Evolutionary conservation across 2,797 vertebrate species (phyloP), one percentile per base, ranked within the genome.

Genomic region (Myiotriccus ornatus): DNA sequence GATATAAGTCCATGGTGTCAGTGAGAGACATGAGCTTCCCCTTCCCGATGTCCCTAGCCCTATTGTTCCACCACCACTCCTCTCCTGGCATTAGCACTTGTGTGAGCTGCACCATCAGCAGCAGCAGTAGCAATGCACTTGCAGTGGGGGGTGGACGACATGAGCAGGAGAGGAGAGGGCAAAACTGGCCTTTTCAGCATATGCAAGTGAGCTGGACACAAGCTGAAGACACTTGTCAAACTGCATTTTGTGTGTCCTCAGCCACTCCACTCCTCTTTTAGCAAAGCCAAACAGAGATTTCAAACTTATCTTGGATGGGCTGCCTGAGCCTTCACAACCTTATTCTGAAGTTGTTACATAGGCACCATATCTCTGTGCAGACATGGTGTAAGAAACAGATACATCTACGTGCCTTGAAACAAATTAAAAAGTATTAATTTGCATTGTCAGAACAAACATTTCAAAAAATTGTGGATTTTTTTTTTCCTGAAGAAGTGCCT

Each of bases 401-500:
- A 28, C 63, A 87, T 83, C 71, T 76, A 78, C 2, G 3, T 73
- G 67, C 83, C 35, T 63, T 21, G 67, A 79, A 95, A 95, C 60
- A 79, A 87, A 96, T 85, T 30, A 39, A 89, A 81, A 94, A 93
- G 77, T 57, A 87, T 41, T 95, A 86, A 92, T 93, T 91, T 89
- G 91, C 95, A 86, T 97, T 95, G 91, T 85, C 84, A 89, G 96
- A 97, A 97, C 82, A 96, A 96, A 95, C 82, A 93, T 91, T 95
- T 96, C 94, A 94, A 94, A 96, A 97, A 97, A 96, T 88, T 96
- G 70, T 96, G n/a, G 17, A 21, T 34, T 21, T 68, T 96, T 94
- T 93, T 96, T 91, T 68, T 57, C 82, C 85, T 43, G 85, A 87
- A 97, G 95, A 96, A 96, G 89, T 87, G 84, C 90, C 52, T 96